Percentiles rank a stretch among this genome's conserved stretches.
phyloP scores from a whole-genome alignment of 1,140 invertebrate species.

The Dreissena rostriformis region DNA sequence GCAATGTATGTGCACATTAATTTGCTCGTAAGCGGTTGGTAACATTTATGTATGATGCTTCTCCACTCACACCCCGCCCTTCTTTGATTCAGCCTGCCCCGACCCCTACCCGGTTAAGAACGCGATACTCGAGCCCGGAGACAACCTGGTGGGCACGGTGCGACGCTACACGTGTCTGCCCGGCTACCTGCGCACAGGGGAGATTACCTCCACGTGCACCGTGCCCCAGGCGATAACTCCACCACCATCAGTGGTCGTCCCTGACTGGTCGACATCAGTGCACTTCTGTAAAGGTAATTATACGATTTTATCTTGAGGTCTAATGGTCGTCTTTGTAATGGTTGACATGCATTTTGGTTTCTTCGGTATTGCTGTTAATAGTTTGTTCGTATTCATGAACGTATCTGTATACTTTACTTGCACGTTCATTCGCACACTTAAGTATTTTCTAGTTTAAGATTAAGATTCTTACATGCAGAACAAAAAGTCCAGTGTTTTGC shows the following conservation, averaged over 20 bases:
- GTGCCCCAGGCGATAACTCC: neutral
- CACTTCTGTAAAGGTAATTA: conserved; percentile 51
- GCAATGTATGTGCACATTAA: no score
- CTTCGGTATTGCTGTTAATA: no score
- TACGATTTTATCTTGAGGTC: no score
- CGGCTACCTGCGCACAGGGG: conserved; percentile 28
- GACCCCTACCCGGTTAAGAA: neutral
- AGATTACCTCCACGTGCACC: conserved; percentile 38
- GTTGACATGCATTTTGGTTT: no score
- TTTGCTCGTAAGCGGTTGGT: neutral
- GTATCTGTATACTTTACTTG: no score
- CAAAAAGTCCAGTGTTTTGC: no score
- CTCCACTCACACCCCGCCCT: neutral
- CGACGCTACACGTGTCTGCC: conserved; percentile 47
- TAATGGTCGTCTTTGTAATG: no score
- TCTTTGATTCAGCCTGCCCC: conserved; percentile 27
- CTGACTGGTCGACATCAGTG: conserved; percentile 47
- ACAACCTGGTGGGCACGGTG: neutral
- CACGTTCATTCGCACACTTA: no score
- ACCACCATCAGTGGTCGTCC: neutral
- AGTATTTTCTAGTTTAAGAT: no score
- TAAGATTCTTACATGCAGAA: no score
- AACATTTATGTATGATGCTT: neutral
- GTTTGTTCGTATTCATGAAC: no score
- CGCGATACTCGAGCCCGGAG: conserved; percentile 44